Conservation (phyloP, 2,888 invertebrate genomes). For the Nudaria mundana region DNA sequence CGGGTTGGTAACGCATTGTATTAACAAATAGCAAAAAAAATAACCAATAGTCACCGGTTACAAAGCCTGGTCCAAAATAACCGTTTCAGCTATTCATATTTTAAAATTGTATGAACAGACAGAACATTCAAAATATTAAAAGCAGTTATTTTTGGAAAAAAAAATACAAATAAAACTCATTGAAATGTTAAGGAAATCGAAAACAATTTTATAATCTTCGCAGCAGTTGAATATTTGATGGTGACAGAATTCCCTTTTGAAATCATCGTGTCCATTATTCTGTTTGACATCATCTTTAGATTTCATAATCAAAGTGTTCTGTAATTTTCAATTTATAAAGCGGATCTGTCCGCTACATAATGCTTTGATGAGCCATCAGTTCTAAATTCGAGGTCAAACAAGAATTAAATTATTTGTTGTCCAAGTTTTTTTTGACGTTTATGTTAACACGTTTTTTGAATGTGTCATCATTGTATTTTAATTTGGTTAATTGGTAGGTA, state of each 20-base stretch:
- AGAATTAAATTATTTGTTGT: slow-evolving; percentile 30
- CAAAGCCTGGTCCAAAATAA: too few species aligned
- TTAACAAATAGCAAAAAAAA: too few species aligned
- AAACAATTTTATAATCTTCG: slow-evolving; percentile 8
- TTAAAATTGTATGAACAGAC: too few species aligned
- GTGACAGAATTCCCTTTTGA: slow-evolving; percentile 13
- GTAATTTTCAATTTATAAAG: slow-evolving; percentile 28
- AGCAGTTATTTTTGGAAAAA: too few species aligned
- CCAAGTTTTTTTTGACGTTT: too few species aligned
- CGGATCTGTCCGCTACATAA: slow-evolving; percentile 23
- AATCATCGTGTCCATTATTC: slow-evolving; percentile 19
- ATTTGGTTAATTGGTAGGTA: slow-evolving; percentile 4
- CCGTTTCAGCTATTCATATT: too few species aligned
- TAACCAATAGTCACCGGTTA: too few species aligned
- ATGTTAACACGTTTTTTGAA: too few species aligned
- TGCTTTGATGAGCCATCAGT: slow-evolving; percentile 24
- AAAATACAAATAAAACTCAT: background rate
- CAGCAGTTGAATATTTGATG: slow-evolving; percentile 11
- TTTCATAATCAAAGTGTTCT: slow-evolving; percentile 19
- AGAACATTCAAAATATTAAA: too few species aligned
- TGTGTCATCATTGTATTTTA: slow-evolving; percentile 8
- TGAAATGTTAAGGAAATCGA: slow-evolving; percentile 3
- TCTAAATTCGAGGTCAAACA: slow-evolving; percentile 20
- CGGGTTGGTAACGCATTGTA: too few species aligned
- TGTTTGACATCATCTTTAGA: slow-evolving; percentile 30